Base-by-base conservation (phyloP, 1,140 invertebrate genomes). In the Neoseiulus cucumeris region DNA sequence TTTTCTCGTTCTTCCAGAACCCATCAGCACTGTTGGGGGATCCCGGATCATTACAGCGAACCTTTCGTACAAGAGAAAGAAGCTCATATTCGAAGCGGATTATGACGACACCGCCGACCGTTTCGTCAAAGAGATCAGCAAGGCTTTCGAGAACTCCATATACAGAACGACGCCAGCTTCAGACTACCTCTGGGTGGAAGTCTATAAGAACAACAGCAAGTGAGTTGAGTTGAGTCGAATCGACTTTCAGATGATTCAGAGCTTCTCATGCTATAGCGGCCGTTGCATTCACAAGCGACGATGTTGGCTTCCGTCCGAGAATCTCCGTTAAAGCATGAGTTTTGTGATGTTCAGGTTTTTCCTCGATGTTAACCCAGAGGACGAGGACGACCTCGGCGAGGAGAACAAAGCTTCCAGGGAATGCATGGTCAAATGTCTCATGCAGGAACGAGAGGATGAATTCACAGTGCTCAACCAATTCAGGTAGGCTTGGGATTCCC, bases 391-490 rank as follows among this genome's bases (percentile, higher is more conserved):
- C 9, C 1, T 59, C 14, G 12, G 25, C 33, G 51, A 59, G 22
- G 51, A 59, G 22, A 33, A 33, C 22, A 25, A 59, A 20, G 51
- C 51, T 9, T 59, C 51, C 33, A 25, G 51, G 22, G 51, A 59
- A 25, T 59, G 51, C 33, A 59, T 59, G 51, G 51, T 59, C 14
- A 59, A 25, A 9, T 29, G 33, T 25, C 22, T 59, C 22, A 59
- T 59, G 51, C 51, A 59, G 51, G 51, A 59, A 59, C 51, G 51
- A 17, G 51, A 59, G 51, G 51, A 59, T 29, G 51, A 59, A 20
- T 59, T 59, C 51, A 59, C 51, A 20, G 51, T 59, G 22, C 51
- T 59, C 22, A 59, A 59, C 51, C n/a, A 59, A 33, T 25, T 59
- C 9, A 39, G 33, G 33, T 39, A 9, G 9, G 33, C n/a, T n/a